phyloP scores from a whole-genome alignment of 2,797 vertebrate species.

The Danio albolineatus region DNA sequence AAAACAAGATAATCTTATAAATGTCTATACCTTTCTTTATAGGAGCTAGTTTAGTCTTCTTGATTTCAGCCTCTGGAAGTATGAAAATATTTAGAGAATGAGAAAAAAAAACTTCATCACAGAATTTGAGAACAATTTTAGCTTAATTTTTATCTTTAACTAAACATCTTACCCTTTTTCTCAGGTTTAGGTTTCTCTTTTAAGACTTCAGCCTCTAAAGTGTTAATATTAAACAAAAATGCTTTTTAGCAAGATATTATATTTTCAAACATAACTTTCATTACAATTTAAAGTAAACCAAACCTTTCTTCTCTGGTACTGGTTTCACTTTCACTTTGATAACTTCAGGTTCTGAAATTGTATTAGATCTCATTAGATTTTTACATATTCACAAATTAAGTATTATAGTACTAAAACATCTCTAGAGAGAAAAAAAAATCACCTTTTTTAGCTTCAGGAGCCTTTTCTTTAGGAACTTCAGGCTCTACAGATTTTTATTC shows the following conservation, averaged over 20 bases:
- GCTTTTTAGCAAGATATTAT: background rate
- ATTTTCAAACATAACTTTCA: background rate
- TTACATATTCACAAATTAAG: too few relatives aligned
- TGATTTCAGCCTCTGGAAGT: constrained; percentile 25
- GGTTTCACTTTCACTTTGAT: constrained; percentile 63
- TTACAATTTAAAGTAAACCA: background rate
- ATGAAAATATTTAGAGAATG: background rate
- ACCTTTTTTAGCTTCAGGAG: background rate
- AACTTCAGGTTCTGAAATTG: constrained; percentile 41
- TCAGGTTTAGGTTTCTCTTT: constrained; percentile 50
- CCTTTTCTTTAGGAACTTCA: constrained; percentile 5
- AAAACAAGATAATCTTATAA: background rate
- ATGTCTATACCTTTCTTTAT: constrained; percentile 25
- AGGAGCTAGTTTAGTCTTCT: constrained; percentile 18
- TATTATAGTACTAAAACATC: background rate
- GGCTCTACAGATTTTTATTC: background rate
- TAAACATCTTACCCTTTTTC: constrained; percentile 66
- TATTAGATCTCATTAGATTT: too few relatives aligned
- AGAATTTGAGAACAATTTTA: background rate
- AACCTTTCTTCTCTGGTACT: constrained; percentile 66
- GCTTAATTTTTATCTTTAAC: background rate
- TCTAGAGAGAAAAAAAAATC: background rate
- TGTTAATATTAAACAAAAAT: background rate
- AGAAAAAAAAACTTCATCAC: background rate
- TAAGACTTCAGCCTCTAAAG: constrained; percentile 27